phyloP scores from a whole-genome alignment of 2,888 invertebrate species.

The Trichacis sp. region DNA sequence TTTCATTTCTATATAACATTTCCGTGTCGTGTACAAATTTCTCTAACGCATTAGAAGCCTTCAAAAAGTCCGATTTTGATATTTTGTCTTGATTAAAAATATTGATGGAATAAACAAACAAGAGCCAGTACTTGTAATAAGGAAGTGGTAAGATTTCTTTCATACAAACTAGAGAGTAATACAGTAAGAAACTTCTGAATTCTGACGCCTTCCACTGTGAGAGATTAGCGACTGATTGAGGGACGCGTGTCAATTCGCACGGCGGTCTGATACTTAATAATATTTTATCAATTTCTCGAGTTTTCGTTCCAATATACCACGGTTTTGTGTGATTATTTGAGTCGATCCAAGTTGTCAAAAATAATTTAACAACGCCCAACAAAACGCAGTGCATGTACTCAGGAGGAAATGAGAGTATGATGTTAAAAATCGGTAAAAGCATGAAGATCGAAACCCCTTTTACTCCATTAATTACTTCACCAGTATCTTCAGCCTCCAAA shows the following conservation, averaged over 20 bases:
- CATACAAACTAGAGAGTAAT: constrained; percentile 35
- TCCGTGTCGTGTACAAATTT: constrained; percentile 29
- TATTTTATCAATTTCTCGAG: neutral
- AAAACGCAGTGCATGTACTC: constrained; percentile 25
- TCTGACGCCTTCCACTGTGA: constrained; percentile 29
- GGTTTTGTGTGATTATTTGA: constrained; percentile 3
- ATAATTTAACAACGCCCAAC: constrained; percentile 16
- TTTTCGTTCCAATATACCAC: constrained; percentile 13
- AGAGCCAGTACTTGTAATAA: constrained; percentile 29
- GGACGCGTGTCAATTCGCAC: constrained; percentile 3
- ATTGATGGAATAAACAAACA: constrained; percentile 19
- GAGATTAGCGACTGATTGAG: constrained; percentile 13
- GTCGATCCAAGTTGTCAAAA: constrained; percentile 6
- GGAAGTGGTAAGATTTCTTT: constrained; percentile 17
- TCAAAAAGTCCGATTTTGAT: constrained; percentile 2
- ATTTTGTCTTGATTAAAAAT: constrained; percentile 23
- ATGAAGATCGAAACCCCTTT: constrained; percentile 5
- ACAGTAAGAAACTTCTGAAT: constrained; percentile 30
- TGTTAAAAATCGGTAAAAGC: constrained; percentile 9
- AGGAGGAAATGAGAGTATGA: constrained; percentile 18
- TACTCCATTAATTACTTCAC: constrained; percentile 10
- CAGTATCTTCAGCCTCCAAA: neutral
- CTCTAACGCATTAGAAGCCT: constrained; percentile 16
- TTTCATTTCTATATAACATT: constrained; percentile 19
- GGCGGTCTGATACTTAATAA: constrained; percentile 2